These are phyloP conservation scores for Cyprinella venusta DNA, from an alignment of 2,797 vertebrate genomes.

Conservation along the genomic window DNA sequence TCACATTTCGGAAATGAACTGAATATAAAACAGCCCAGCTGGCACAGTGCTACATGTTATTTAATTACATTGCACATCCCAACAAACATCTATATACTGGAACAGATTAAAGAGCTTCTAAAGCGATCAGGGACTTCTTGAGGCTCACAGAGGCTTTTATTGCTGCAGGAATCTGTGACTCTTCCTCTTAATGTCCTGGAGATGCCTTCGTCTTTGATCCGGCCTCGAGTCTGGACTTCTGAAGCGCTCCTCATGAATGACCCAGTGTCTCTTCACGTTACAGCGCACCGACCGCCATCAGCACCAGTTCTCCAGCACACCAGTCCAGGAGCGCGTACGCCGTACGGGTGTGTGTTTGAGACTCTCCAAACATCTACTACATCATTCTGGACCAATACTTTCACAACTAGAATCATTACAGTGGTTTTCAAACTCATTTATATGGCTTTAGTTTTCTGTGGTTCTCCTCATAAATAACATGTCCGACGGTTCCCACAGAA, in stretches of 20 bases:
- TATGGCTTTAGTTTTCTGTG: neutral
- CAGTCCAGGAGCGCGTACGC: neutral
- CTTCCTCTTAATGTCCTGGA: neutral
- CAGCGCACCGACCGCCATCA: neutral
- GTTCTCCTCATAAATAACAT: no score
- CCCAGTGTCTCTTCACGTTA: neutral
- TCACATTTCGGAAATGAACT: neutral
- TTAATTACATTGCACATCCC: neutral
- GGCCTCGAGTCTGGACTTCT: neutral
- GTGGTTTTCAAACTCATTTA: neutral
- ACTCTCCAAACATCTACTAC: neutral
- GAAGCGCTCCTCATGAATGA: neutral
- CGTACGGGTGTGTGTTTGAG: slow-evolving; percentile 1
- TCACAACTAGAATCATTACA: neutral
- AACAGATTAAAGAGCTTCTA: no score
- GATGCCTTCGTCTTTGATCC: neutral
- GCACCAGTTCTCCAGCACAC: no score
- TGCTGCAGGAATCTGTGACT: neutral
- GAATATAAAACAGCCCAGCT: neutral
- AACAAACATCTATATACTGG: neutral
- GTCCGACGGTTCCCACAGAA: no score
- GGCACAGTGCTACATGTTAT: no score
- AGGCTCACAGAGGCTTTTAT: neutral
- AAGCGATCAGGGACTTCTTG: neutral
- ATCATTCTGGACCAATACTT: neutral